A percentile compares a stretch with the other conserved stretches of the same genome.
These are phyloP conservation scores for Dynastes tityus DNA, from an alignment of 2,888 invertebrate genomes.

Conservation along the genomic window DNA sequence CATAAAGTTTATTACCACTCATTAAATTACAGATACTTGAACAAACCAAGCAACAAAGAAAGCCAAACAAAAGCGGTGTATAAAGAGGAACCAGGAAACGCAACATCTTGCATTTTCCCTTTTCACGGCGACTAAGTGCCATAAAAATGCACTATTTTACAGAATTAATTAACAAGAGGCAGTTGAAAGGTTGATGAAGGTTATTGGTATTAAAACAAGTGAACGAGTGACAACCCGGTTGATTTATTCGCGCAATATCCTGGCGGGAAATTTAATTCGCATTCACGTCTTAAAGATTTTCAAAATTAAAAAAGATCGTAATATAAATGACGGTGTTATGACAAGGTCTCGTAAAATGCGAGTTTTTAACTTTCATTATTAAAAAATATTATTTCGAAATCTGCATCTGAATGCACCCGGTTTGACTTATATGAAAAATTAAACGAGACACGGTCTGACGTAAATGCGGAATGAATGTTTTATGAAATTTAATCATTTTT, in stretches of 20 bases:
- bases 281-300: constrained; percentile 65
- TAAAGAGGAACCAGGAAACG: neutral
- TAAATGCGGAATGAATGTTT: constrained; percentile 57
- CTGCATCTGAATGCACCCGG: constrained; percentile 61
- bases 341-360: constrained; percentile 61
- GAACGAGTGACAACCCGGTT: constrained; percentile 64
- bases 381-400: constrained; percentile 66
- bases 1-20: neutral
- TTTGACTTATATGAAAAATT: constrained; percentile 59
- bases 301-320: constrained; percentile 68
- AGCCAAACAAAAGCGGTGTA: neutral
- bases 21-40: neutral
- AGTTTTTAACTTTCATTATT: constrained; percentile 67
- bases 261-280: constrained; percentile 66
- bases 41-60: neutral
- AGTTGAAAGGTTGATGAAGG: constrained; percentile 46
- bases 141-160: constrained; percentile 48
- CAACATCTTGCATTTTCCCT: no score
- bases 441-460: constrained; percentile 55
- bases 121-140: neutral
- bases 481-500: constrained; percentile 56
- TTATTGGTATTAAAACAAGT: constrained; percentile 68
- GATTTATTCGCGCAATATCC: constrained; percentile 68
- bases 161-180: constrained; percentile 47
- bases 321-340: constrained; percentile 69